These are phyloP conservation scores for Sesamia inferens DNA, from an alignment of 2,888 invertebrate species.

Conservation along the genomic window DNA sequence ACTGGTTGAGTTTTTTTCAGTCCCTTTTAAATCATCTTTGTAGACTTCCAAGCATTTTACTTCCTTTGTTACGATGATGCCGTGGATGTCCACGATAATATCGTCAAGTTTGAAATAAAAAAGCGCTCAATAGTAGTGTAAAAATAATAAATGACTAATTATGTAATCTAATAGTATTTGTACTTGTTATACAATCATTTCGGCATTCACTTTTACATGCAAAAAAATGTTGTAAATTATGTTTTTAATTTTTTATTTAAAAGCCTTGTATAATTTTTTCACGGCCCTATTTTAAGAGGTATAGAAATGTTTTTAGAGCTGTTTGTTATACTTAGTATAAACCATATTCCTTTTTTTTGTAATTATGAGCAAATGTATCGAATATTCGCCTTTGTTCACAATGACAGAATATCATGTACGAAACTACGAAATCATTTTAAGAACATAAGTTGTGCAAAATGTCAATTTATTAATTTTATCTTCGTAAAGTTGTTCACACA, in stretches of 20 bases:
- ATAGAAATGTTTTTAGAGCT: constrained; percentile 15
- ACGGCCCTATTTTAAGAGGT: constrained; percentile 40
- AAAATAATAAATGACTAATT: constrained; percentile 32
- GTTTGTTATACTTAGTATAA: neutral
- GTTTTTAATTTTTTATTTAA: neutral
- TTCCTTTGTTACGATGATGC: neutral
- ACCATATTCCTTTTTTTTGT: neutral
- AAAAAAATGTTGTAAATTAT: neutral
- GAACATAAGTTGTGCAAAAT: constrained; percentile 76
- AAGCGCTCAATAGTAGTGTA: constrained; percentile 8
- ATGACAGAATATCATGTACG: constrained; percentile 35
- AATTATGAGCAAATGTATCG: constrained; percentile 13
- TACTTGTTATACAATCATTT: constrained; percentile 36
- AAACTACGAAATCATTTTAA: constrained; percentile 63
- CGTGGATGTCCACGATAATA: neutral
- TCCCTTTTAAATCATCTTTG: too few relatives aligned
- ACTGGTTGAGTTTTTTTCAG: too few relatives aligned
- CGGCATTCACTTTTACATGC: constrained; percentile 13
- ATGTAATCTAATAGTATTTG: constrained; percentile 33
- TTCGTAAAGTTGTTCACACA: constrained; percentile 59
- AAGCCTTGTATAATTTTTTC: constrained; percentile 27
- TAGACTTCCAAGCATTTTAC: neutral
- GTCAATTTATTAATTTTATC: constrained; percentile 77
- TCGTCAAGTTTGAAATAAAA: neutral
- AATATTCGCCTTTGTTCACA: constrained; percentile 15